A percentile compares a stretch with the other conserved stretches of the same genome.
These are phyloP conservation scores for Alloplasta piceator DNA, from an alignment of 2,888 invertebrate species.

Conservation along the genomic window DNA sequence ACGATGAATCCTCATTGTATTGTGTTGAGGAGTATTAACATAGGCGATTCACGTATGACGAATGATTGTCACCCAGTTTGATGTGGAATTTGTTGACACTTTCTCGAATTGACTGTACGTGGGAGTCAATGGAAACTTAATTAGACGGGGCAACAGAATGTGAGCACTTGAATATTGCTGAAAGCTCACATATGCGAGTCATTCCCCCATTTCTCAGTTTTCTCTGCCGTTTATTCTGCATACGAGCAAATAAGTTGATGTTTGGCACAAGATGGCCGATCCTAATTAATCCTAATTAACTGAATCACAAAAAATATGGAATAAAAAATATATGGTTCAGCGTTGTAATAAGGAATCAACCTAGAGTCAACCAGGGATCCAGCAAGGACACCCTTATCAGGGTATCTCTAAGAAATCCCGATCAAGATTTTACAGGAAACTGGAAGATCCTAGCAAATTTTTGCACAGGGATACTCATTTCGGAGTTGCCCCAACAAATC, in stretches of 20 bases:
- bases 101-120: constrained; percentile 78
- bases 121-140: constrained; percentile 43
- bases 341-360: too few species aligned
- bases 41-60: constrained; percentile 46
- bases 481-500: too few species aligned
- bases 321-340: too few species aligned
- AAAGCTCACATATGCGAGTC: constrained; percentile 75
- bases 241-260: constrained; percentile 79
- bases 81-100: constrained; percentile 1
- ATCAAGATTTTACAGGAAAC: too few species aligned
- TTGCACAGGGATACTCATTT: too few species aligned
- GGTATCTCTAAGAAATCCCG: too few species aligned
- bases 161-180: constrained; percentile 80
- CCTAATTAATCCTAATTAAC: too few species aligned
- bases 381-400: too few species aligned
- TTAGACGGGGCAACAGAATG: constrained; percentile 74
- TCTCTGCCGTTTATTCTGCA: constrained; percentile 44
- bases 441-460: too few species aligned
- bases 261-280: constrained; percentile 80
- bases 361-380: too few species aligned
- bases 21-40: constrained; percentile 47
- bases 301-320: too few species aligned
- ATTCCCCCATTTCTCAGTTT: constrained; percentile 35
- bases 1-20: constrained; percentile 9
- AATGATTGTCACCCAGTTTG: constrained; percentile 7